Evolutionary conservation across 2,888 invertebrate genomes (phyloP), one percentile per base, ranked within the genome.

Genomic region (Eristalinus aeneus): DNA sequence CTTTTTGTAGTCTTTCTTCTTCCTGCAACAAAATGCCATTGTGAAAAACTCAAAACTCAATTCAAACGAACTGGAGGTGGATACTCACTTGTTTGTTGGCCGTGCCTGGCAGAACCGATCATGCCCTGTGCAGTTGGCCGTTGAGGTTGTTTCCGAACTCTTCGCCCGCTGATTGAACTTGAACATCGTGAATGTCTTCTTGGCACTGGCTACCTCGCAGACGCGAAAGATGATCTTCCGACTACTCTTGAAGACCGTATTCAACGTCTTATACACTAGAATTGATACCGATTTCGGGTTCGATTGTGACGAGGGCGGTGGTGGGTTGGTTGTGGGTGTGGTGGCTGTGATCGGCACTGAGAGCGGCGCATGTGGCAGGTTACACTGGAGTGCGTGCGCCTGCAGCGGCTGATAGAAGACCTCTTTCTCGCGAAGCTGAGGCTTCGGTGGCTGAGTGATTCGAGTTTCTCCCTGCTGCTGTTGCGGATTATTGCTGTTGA

Each of bases 81-180:
- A 34, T 90, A 92, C 93, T 90, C 93, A 92, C 89, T 93, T 93
- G 88, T 92, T 92, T 75, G 92, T 90, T 27, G 91, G 90, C 0
- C 96, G 93, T 78, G 95, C 95, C 90, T 96, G 96, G 89, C 96
- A 96, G 91, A 96, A 97, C 89, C 96, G 93, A 90, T 97, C 97
- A 89, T 97, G 97, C 0, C 97, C 97, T 8, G 96, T 97, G 1
- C 96, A 95, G 87, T 94, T 95, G 89, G 96, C 95, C 89, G 96
- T 96, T 63, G 89, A 89, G 54, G 91, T 90, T 60, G 91, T 89
- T 34, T 92, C 89, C 63, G 91, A 90, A 89, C 91, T 91, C 75
- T 90, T 90, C 23, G 91, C 91, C 75, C 91, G 90, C 74, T 92
- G 92, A 89, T 91, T 92, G 83, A 97, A 92, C 89, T 96, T 96